Conservation (phyloP, 2,797 vertebrate genomes). For the Mormyrops boulengeri region DNA sequence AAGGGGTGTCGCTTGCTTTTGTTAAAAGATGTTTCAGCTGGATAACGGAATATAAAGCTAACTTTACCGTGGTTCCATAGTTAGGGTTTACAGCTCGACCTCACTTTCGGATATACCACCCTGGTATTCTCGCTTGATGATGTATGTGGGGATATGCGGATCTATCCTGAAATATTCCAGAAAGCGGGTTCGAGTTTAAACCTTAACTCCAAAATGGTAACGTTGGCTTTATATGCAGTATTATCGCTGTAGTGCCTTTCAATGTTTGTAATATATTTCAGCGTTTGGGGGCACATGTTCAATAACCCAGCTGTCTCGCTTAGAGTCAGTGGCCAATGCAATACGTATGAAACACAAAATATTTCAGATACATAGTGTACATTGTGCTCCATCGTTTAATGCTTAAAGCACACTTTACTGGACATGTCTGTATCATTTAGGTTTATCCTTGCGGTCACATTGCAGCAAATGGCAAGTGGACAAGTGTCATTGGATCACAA, state of each 20-base stretch:
- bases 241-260: background rate
- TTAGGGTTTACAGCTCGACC: background rate
- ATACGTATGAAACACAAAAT: background rate
- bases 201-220: background rate
- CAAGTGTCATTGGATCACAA: background rate
- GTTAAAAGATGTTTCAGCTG: background rate
- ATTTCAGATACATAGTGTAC: background rate
- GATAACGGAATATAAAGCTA: background rate
- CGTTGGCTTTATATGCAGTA: background rate
- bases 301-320: background rate
- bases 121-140: background rate
- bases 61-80: background rate
- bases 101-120: background rate
- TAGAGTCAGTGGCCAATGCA: background rate
- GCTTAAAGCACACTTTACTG: background rate
- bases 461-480: background rate
- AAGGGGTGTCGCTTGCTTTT: background rate
- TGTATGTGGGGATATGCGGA: background rate
- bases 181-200: background rate
- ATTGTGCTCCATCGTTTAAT: background rate
- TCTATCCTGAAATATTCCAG: background rate
- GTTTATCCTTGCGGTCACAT: background rate
- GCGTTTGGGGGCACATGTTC: background rate
- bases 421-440: background rate
- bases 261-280: background rate